Percentiles rank a stretch among this genome's conserved stretches.
These are phyloP conservation scores for Aphelenchoides fujianensis DNA, from an alignment of 1,140 invertebrate genomes.

Conservation along the genomic window DNA sequence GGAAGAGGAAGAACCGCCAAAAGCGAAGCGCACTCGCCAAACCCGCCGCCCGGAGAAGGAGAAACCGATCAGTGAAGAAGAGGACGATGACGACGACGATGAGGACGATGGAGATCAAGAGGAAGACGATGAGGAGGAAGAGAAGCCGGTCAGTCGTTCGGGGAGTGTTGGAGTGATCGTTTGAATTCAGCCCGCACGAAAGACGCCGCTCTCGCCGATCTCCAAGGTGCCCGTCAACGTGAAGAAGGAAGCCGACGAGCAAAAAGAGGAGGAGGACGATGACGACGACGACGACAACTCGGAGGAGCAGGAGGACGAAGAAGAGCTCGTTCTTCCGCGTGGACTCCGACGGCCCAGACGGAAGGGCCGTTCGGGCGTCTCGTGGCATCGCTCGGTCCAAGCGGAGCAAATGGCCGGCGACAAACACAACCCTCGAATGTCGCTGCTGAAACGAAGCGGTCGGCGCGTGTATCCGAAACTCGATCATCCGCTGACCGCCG, in stretches of 20 bases:
- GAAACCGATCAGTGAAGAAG: background rate
- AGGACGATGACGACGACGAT: constrained; percentile 63
- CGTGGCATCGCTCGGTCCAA: constrained; percentile 33
- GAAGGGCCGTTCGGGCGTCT: background rate
- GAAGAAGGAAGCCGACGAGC: constrained; percentile 45
- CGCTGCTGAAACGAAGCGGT: constrained; percentile 38
- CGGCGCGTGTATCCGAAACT: constrained; percentile 30
- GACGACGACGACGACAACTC: constrained; percentile 18
- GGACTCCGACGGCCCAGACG: background rate
- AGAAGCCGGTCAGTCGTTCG: too few species aligned
- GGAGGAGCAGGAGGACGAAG: constrained; percentile 7
- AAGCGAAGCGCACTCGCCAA: too few species aligned
- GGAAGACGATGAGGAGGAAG: constrained; percentile 32
- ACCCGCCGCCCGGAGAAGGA: too few species aligned
- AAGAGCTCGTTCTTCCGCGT: background rate
- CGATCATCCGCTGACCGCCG: constrained; percentile 48
- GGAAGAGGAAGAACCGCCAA: too few species aligned
- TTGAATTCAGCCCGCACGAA: too few species aligned
- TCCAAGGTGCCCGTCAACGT: constrained; percentile 41
- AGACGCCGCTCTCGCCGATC: too few species aligned
- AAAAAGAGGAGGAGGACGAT: constrained; percentile 21
- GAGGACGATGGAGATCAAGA: constrained; percentile 62
- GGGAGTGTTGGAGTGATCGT: too few species aligned
- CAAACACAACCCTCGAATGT: constrained; percentile 33
- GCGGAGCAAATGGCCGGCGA: constrained; percentile 38